Base-by-base conservation (phyloP, 1,140 invertebrate species). In the Phortica variegata region DNA sequence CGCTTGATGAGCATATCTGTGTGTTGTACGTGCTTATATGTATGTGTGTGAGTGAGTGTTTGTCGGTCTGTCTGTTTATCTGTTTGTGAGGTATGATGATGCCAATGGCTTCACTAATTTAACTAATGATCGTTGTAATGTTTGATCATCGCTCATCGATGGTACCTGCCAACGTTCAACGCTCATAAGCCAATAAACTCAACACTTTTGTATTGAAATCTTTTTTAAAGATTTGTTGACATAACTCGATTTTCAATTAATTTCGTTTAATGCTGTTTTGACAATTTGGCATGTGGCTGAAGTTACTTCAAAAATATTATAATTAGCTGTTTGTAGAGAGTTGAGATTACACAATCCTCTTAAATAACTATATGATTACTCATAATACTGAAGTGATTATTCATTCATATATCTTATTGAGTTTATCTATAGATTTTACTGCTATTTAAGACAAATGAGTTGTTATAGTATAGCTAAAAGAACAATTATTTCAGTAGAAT, bases 51-150 rank as follows among this genome's bases (percentile, higher is more conserved):
- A n/a, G n/a, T n/a, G n/a, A n/a, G n/a, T n/a, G n/a, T n/a, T n/a
- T n/a, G n/a, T n/a, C 26, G n/a, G 29, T 23, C 8, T 10, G 21
- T n/a, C 20, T 23, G 31, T 50, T 21, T 17, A 44, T 12, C 29
- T 31, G 29, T 31, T 8, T 7, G 12, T 31, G 29, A 12, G 29
- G 12, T 12, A 31, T 31, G 29, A 31, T 31, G 12, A 8, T 12
- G 29, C 7, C 12, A 31, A 12, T 31, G 29, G 29, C 29, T 34
- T 13, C 60, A 42, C 57, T 68, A 68, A 68, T 68, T 68, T 68
- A 68, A 56, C 63, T 68, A 68, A 68, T 68, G 63, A 68, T 55
- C 60, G 63, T 60, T 68, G 63, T 68, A 68, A 68, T 68, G 63
- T 68, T 68, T 68, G 60, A n/a, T n/a, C 10, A 26, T 26, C 23